Percentiles rank a stretch among this genome's conserved stretches.
Evolutionary conservation across 2,113 vertebrate genomes (phyloP).

Genomic region (Pavo muticus): DNA sequence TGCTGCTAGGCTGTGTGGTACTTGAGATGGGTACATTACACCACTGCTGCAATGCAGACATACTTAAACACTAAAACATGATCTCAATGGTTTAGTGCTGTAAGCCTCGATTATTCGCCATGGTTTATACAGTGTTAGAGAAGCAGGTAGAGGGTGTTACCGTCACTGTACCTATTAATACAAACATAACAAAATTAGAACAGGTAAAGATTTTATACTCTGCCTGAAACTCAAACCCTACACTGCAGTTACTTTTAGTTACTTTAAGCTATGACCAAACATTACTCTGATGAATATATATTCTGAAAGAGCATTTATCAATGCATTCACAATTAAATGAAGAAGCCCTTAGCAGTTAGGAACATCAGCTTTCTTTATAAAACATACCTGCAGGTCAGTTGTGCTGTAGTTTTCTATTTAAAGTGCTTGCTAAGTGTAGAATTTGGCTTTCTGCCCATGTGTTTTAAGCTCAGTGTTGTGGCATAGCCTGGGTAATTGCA

Average conservation of each 20-base stretch:
- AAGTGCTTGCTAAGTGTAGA: constrained; percentile 48
- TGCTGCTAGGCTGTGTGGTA: not conserved
- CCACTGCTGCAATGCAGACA: constrained; percentile 17
- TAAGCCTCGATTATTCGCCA: not conserved
- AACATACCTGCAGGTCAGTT: constrained; percentile 46
- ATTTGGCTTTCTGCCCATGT: constrained; percentile 34
- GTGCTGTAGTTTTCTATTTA: constrained; percentile 59
- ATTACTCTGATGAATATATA: not conserved
- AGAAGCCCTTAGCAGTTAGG: not conserved
- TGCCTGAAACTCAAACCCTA: not conserved
- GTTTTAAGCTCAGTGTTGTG: constrained; percentile 45
- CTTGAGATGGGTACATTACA: not conserved
- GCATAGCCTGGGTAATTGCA: constrained; percentile 44
- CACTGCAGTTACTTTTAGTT: not conserved
- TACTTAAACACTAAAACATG: not conserved
- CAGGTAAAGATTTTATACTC: not conserved
- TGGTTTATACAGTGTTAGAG: not conserved
- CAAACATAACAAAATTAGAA: not conserved
- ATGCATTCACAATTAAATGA: not conserved
- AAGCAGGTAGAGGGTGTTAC: not conserved
- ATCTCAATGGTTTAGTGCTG: not conserved
- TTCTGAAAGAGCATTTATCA: not conserved
- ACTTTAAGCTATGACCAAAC: not conserved
- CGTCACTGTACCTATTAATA: not conserved
- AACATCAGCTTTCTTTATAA: not conserved